A percentile compares a stretch with the other conserved stretches of the same genome.
phyloP scores from a whole-genome alignment of 2,113 vertebrate species.

The Solea solea region DNA sequence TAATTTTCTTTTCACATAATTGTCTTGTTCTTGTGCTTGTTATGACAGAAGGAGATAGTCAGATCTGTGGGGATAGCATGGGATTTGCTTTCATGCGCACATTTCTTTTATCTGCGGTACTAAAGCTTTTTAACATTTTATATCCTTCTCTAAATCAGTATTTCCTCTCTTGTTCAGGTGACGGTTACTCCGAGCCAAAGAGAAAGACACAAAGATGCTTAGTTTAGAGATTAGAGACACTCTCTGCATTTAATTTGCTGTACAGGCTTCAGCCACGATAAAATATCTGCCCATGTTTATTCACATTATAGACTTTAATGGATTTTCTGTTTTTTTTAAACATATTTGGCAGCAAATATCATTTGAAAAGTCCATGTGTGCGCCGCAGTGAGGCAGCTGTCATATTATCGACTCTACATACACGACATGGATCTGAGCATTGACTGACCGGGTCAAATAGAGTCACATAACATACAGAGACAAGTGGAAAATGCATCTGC shows the following conservation, averaged over 20 bases:
- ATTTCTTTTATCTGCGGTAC: not conserved
- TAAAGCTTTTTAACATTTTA: not conserved
- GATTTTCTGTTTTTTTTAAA: too few species aligned
- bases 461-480: not conserved
- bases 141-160: not conserved
- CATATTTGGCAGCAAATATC: too few species aligned
- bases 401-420: not conserved
- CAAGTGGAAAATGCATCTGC: conserved; percentile 7
- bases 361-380: not conserved
- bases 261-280: conserved; percentile 8
- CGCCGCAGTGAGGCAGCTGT: not conserved
- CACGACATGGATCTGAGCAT: not conserved
- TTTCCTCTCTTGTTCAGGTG: not conserved
- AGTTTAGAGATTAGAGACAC: not conserved
- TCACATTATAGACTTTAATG: not conserved
- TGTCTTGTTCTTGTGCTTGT: conserved; percentile 54
- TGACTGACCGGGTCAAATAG: conserved; percentile 2
- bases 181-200: not conserved
- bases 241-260: conserved; percentile 13
- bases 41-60: conserved; percentile 28
- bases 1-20: conserved; percentile 61
- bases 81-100: conserved; percentile 9
- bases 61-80: not conserved
- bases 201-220: too few species aligned
- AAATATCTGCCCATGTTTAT: conserved; percentile 7